Conservation (phyloP, 2,113 vertebrate species). For the Cyanocitta stelleri region DNA sequence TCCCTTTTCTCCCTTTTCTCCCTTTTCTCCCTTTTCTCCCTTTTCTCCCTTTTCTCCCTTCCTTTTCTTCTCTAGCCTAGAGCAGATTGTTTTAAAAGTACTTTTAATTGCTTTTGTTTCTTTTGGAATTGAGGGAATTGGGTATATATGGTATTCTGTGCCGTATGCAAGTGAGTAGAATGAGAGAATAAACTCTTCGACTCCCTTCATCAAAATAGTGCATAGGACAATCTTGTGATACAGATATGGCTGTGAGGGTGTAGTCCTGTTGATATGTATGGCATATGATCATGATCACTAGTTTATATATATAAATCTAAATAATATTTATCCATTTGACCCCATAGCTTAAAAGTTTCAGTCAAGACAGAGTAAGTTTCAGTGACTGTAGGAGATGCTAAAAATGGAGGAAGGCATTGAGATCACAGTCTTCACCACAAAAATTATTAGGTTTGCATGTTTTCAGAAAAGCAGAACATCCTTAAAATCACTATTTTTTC, state of each 20-base stretch:
- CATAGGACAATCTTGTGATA: neutral
- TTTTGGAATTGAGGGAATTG: neutral
- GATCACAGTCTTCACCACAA: neutral
- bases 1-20: no score
- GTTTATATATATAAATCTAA: neutral
- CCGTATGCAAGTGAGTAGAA: neutral
- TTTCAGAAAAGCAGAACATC: neutral
- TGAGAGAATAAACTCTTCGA: neutral
- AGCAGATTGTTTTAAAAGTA: neutral
- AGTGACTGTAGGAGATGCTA: neutral
- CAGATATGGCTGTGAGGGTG: neutral
- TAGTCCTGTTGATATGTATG: neutral
- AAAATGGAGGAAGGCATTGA: neutral
- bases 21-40: no score
- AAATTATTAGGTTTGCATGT: neutral
- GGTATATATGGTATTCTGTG: neutral
- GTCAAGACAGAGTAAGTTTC: neutral
- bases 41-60: no score
- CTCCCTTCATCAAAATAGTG: neutral
- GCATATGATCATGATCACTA: neutral
- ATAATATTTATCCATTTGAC: neutral
- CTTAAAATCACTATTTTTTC: neutral
- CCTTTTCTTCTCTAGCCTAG: neutral
- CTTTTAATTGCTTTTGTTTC: neutral
- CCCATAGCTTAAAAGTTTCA: neutral